phyloP scores from a whole-genome alignment of 2,113 vertebrate genomes.

The Galeopterus variegatus region DNA sequence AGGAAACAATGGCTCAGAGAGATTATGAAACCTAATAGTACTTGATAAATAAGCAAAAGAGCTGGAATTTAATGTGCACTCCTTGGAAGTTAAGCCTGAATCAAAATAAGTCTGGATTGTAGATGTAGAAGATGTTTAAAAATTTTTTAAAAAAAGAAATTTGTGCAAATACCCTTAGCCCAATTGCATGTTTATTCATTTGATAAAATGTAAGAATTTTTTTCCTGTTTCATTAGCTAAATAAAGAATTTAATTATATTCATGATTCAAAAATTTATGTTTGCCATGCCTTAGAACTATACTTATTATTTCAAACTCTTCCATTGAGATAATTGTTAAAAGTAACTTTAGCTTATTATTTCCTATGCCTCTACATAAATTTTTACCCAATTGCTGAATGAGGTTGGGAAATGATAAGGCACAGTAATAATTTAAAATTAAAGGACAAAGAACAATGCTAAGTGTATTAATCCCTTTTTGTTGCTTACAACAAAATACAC shows the following conservation, averaged over 20 bases:
- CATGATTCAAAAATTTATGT: neutral
- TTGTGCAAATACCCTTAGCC: neutral
- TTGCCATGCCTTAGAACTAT: neutral
- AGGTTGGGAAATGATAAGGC: neutral
- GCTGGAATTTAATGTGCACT: neutral
- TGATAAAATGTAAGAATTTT: neutral
- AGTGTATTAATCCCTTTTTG: neutral
- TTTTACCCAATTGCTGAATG: neutral
- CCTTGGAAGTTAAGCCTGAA: neutral
- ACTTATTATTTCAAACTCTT: constrained; percentile 1
- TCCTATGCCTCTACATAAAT: neutral
- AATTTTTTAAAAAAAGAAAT: neutral
- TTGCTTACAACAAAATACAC: too few relatives aligned
- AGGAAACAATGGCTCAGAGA: constrained; percentile 23
- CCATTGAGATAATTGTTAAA: neutral
- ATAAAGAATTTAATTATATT: neutral
- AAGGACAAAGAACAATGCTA: neutral
- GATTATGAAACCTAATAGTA: constrained; percentile 28
- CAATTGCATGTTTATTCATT: neutral
- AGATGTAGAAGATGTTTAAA: constrained; percentile 43
- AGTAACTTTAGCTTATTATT: neutral
- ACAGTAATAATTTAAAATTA: neutral
- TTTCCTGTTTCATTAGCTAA: constrained; percentile 5
- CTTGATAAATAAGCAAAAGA: constrained; percentile 31
- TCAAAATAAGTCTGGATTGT: neutral